phyloP scores from a whole-genome alignment of 2,113 vertebrate genomes.

The Hypanus sabinus region DNA sequence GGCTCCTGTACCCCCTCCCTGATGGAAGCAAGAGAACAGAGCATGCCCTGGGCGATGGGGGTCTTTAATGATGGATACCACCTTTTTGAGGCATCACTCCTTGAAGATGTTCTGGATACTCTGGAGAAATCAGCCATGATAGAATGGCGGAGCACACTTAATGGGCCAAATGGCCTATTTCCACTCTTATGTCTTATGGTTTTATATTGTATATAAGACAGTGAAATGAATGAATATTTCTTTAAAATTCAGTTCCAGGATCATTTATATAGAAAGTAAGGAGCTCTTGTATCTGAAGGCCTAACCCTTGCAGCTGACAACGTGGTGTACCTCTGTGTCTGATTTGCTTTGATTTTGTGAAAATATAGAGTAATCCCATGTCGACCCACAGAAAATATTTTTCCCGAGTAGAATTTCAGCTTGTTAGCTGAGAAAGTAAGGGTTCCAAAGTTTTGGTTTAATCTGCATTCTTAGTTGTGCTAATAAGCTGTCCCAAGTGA shows the following conservation, averaged over 20 bases:
- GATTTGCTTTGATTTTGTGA: conserved; percentile 1
- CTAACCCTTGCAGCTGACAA: not conserved
- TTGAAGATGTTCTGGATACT: too few species aligned
- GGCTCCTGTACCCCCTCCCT: too few species aligned
- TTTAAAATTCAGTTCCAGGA: not conserved
- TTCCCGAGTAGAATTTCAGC: conserved; percentile 7
- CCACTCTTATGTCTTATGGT: too few species aligned
- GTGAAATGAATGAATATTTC: not conserved
- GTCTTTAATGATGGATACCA: too few species aligned
- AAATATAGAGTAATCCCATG: not conserved
- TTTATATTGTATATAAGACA: not conserved
- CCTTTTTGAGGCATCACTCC: too few species aligned
- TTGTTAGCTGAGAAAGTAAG: not conserved
- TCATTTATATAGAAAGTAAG: not conserved
- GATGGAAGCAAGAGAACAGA: too few species aligned
- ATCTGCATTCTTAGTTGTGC: not conserved
- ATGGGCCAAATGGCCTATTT: too few species aligned
- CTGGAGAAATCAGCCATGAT: too few species aligned
- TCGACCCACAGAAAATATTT: not conserved
- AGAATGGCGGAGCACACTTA: too few species aligned
- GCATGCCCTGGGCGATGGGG: too few species aligned
- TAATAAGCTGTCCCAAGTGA: not conserved
- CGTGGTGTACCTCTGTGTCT: not conserved
- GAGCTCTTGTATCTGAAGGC: not conserved
- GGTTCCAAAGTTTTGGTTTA: not conserved